Conservation (phyloP, 2,888 invertebrate species). For the Drosophila atripex region DNA sequence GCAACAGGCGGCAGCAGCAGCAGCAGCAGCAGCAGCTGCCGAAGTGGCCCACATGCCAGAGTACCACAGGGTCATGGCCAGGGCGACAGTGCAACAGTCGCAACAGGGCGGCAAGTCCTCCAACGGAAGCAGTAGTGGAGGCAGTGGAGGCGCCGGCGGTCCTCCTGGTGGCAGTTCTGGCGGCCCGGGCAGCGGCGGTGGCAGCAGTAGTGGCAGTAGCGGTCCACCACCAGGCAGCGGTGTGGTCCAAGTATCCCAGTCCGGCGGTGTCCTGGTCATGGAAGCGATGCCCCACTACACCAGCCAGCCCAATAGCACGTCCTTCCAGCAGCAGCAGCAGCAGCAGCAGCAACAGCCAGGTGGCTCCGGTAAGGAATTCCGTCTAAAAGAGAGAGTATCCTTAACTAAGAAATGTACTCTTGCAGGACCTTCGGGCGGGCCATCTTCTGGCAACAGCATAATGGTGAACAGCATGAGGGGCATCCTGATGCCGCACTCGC, state of each 20-base stretch:
- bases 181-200: conserved; percentile 28
- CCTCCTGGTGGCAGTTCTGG: conserved; percentile 1
- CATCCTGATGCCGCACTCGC: conserved; percentile 73
- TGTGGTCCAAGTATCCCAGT: conserved; percentile 70
- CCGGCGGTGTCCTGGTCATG: conserved; percentile 70
- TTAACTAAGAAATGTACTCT: neutral
- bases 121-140: conserved; percentile 67
- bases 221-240: conserved; percentile 44
- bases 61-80: conserved; percentile 44
- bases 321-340: conserved; percentile 51
- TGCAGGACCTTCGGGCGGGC: conserved; percentile 79
- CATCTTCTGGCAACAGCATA: conserved; percentile 58
- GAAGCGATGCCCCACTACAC: conserved; percentile 68
- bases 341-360: conserved; percentile 47
- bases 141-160: conserved; percentile 3
- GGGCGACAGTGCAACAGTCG: conserved; percentile 60
- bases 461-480: conserved; percentile 73
- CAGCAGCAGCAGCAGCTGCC: conserved; percentile 58
- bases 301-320: conserved; percentile 51
- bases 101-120: conserved; percentile 17
- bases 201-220: conserved; percentile 47
- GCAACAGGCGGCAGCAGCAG: conserved; percentile 57
- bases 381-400: neutral
- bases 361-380: conserved; percentile 9
- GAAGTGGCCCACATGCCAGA: conserved; percentile 15